Evolutionary conservation across 2,113 vertebrate species (phyloP).

Genomic region (Burhinus oedicnemus): DNA sequence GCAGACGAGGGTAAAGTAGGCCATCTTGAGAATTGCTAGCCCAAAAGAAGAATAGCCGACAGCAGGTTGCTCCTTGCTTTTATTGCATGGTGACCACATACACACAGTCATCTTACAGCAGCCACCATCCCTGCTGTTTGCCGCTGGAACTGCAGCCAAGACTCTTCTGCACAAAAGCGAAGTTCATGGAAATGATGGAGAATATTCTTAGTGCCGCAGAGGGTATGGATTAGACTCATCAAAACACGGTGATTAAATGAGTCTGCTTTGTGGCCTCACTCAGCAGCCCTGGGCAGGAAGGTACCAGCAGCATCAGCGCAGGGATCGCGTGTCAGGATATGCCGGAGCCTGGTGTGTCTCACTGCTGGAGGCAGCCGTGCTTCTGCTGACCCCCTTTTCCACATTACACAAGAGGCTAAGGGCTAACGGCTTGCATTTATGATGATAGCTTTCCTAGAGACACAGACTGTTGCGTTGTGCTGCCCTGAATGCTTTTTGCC

Average conservation of each 20-base stretch:
- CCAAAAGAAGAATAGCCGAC: background rate
- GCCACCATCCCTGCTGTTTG: fast-evolving
- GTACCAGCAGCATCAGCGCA: background rate
- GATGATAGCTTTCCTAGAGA: background rate
- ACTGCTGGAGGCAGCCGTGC: fast-evolving
- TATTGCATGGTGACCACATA: background rate
- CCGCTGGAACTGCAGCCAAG: background rate
- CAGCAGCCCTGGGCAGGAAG: background rate
- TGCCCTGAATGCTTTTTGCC: background rate
- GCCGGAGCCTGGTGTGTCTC: background rate
- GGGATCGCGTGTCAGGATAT: background rate
- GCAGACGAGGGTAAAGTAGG: background rate
- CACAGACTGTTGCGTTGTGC: background rate
- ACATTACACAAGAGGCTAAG: background rate
- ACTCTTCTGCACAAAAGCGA: background rate
- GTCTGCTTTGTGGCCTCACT: background rate
- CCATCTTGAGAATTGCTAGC: background rate
- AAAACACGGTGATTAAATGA: fast-evolving
- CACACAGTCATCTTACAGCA: background rate
- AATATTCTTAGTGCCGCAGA: background rate
- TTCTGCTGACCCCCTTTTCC: background rate
- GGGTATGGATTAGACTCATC: fast-evolving
- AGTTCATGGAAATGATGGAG: background rate
- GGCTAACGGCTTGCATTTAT: fast-evolving
- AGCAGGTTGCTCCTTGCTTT: background rate